Evolutionary conservation across 2,113 vertebrate species (phyloP), one percentile per base, ranked within the genome.

Genomic region (Semicossyphus pulcher): DNA sequence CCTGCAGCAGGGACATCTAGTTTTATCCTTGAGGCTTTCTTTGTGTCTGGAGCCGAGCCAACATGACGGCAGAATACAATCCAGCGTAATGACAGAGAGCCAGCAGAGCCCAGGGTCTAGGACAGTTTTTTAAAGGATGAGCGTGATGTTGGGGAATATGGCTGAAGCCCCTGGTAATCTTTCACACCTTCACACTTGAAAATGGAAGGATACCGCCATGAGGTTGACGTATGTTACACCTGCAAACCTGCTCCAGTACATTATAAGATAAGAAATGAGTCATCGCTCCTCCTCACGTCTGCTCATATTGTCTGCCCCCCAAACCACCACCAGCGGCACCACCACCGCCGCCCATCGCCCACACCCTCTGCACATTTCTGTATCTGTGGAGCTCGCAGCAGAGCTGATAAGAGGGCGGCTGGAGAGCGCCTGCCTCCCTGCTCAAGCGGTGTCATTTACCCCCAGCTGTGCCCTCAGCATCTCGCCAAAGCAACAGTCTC

Each of bases 361-460:
- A 69, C 61, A 34, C 65, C 48, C 57, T 23, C 31, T 37, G n/a
- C 68, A 28, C 52, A 23, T 31, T 37, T 77, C 72, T 70, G 48
- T 70, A 74, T 73, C 58, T 34, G 41, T 16, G 25, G 47, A 44
- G 64, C 54, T 79, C 37, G 66, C 12, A 45, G 78, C 64, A 56
- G 48, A 61, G 58, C 70, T 67, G 86, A 88, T 91, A 80, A 85
- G 63, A 84, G 41, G 66, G 53, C 0, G 28, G 29, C 48, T 58
- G 54, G 51, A 78, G 49, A 78, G 60, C n/a, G 14, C 49, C 42
- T 47, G 66, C 59, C 56, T 64, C 34, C 44, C 62, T 47, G 63
- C 60, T 72, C 72, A 60, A 75, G 71, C 69, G 51, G 67, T 82
- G 83, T 83, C 71, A 83, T 92, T 91, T 84, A 85, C 86, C 79